These are phyloP conservation scores for Ceratothoa steindachneri DNA, from an alignment of 2,888 invertebrate genomes.

Conservation along the genomic window DNA sequence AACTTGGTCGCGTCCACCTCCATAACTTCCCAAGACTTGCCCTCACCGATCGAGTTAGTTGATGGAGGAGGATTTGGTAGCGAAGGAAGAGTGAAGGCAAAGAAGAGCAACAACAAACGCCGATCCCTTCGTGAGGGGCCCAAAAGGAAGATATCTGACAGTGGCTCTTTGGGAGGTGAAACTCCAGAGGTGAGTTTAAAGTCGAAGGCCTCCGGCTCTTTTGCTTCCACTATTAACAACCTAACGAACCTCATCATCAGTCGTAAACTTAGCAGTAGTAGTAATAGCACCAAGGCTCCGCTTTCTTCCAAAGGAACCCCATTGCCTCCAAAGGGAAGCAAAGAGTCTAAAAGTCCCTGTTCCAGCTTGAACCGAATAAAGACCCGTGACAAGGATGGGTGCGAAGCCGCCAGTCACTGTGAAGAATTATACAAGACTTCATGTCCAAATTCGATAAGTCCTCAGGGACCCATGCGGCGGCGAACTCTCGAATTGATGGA, in stretches of 20 bases:
- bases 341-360: slow-evolving; percentile 45
- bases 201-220: slow-evolving; percentile 30
- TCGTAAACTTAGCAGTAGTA: slow-evolving; percentile 52
- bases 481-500: neutral
- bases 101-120: slow-evolving; percentile 33
- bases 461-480: neutral
- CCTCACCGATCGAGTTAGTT: slow-evolving; percentile 32
- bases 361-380: slow-evolving; percentile 40
- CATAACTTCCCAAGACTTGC: slow-evolving; percentile 35
- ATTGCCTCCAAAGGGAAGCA: slow-evolving; percentile 35
- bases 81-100: slow-evolving; percentile 32
- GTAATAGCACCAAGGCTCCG: slow-evolving; percentile 55
- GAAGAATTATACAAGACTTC: neutral
- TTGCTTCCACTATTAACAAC: no score
- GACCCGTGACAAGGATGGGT: slow-evolving; percentile 21
- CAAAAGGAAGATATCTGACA: slow-evolving; percentile 43
- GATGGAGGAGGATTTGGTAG: slow-evolving; percentile 15
- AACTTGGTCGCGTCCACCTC: slow-evolving; percentile 28
- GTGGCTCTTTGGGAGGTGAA: slow-evolving; percentile 8
- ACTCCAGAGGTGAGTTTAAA: slow-evolving; percentile 11
- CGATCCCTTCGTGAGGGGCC: slow-evolving; percentile 36
- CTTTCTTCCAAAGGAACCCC: slow-evolving; percentile 51
- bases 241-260: slow-evolving; percentile 49
- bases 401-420: neutral
- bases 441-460: neutral